These are phyloP conservation scores for Paedocypris micromegethes DNA, from an alignment of 2,797 vertebrate genomes.

Conservation along the genomic window DNA sequence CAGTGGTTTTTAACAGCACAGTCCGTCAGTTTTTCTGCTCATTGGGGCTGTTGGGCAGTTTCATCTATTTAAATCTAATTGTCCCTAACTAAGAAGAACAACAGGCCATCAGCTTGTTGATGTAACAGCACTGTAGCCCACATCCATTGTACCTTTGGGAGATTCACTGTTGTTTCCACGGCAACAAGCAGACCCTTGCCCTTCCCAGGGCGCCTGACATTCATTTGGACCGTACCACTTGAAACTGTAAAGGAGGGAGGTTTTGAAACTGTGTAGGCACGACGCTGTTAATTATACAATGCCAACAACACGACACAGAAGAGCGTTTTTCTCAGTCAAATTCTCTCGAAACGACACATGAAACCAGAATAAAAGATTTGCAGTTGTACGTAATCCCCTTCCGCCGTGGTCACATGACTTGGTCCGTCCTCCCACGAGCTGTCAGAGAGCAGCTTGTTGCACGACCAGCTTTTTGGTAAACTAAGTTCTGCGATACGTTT, in stretches of 20 bases:
- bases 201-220: conserved; percentile 54
- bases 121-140: conserved; percentile 59
- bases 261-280: not conserved
- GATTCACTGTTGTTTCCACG: conserved; percentile 72
- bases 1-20: not conserved
- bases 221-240: conserved; percentile 64
- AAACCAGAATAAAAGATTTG: not conserved
- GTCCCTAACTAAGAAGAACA: conserved; percentile 6
- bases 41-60: not conserved
- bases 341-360: too few species aligned
- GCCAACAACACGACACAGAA: not conserved
- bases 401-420: conserved; percentile 21
- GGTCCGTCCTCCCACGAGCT: conserved; percentile 55
- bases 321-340: too few species aligned
- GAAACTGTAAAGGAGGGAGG: conserved; percentile 34
- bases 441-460: conserved; percentile 75
- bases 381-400: not conserved
- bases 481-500: conserved; percentile 51
- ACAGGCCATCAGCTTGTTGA: conserved; percentile 47
- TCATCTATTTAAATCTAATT: conserved; percentile 6
- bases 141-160: conserved; percentile 54
- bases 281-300: not conserved
- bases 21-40: not conserved
- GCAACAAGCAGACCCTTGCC: conserved; percentile 65
- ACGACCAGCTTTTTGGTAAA: conserved; percentile 67